Evolutionary conservation across 2,888 invertebrate genomes (phyloP).

Genomic region (Coleophora deauratella): DNA sequence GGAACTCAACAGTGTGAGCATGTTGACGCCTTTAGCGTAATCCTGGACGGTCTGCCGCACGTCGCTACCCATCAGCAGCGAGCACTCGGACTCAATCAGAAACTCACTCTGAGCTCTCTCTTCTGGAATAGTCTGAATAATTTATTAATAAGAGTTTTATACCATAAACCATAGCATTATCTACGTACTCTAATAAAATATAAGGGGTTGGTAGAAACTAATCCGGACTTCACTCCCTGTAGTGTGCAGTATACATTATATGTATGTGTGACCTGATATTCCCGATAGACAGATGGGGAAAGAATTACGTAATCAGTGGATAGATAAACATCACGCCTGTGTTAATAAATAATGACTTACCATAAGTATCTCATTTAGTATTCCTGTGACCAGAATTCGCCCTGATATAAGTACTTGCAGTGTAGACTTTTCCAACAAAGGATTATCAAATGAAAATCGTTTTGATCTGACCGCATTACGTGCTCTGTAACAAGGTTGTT

Average conservation of each 20-base stretch:
- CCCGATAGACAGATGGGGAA: too few relatives aligned
- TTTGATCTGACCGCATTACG: conserved; percentile 14
- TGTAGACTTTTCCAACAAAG: conserved; percentile 36
- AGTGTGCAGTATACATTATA: too few relatives aligned
- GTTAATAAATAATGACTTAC: conserved; percentile 17
- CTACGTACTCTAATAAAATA: too few relatives aligned
- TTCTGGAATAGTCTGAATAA: conserved; percentile 33
- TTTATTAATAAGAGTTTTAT: too few relatives aligned
- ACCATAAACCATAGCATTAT: too few relatives aligned
- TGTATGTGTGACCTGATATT: too few relatives aligned
- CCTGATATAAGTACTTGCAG: conserved; percentile 58
- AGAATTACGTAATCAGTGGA: too few relatives aligned
- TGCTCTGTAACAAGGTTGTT: conserved; percentile 2
- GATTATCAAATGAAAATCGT: conserved; percentile 23
- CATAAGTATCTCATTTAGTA: conserved; percentile 56
- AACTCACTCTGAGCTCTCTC: conserved; percentile 43
- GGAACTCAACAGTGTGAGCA: conserved; percentile 32
- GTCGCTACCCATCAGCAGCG: conserved; percentile 50
- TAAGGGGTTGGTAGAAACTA: too few relatives aligned
- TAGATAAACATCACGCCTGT: too few relatives aligned
- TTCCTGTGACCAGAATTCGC: conserved; percentile 55
- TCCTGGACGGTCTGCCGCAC: conserved; percentile 29
- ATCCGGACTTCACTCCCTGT: too few relatives aligned
- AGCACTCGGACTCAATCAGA: conserved; percentile 49
- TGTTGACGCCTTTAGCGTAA: conserved; percentile 26